These are phyloP conservation scores for Darwinula stevensoni DNA, from an alignment of 2,888 invertebrate species.

Conservation along the genomic window DNA sequence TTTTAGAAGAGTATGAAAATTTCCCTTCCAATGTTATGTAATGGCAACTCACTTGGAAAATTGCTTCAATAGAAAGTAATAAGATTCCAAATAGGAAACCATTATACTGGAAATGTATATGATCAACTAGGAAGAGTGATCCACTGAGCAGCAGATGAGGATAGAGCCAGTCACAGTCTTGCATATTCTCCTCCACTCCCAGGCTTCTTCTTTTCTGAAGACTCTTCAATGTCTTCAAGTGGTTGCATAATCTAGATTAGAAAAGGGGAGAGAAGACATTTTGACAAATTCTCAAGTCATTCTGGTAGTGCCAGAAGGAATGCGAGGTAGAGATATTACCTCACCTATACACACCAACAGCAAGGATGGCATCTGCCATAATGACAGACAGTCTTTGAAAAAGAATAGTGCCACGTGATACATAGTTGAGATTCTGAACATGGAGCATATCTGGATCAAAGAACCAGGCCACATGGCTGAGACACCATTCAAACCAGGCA, in stretches of 20 bases:
- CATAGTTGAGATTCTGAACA: constrained; percentile 47
- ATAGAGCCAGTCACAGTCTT: no score
- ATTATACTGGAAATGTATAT: constrained; percentile 97
- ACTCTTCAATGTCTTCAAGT: no score
- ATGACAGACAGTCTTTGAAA: constrained; percentile 84
- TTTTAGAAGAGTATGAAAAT: no score
- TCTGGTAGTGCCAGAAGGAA: no score
- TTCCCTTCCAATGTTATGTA: constrained; percentile 1
- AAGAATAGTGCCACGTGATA: constrained; percentile 37
- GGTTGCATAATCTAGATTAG: constrained; percentile 4
- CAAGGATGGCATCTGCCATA: constrained; percentile 43
- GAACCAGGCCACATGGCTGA: constrained; percentile 34
- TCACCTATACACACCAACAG: constrained; percentile 41
- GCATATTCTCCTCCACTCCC: no score
- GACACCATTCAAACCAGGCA: constrained; percentile 67
- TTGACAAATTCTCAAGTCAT: no score
- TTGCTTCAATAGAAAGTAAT: constrained; percentile 39
- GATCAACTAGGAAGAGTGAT: constrained; percentile 71
- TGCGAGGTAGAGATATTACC: no score
- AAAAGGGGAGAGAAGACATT: constrained; percentile 3
- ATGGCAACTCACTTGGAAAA: constrained; percentile 25
- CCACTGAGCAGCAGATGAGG: constrained; percentile 35
- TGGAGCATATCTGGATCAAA: constrained; percentile 61
- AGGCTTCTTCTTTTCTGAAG: neutral
- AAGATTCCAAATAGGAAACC: constrained; percentile 72